Evolutionary conservation across 2,888 invertebrate genomes (phyloP).

Genomic region (Ichneumoninae sp.): DNA sequence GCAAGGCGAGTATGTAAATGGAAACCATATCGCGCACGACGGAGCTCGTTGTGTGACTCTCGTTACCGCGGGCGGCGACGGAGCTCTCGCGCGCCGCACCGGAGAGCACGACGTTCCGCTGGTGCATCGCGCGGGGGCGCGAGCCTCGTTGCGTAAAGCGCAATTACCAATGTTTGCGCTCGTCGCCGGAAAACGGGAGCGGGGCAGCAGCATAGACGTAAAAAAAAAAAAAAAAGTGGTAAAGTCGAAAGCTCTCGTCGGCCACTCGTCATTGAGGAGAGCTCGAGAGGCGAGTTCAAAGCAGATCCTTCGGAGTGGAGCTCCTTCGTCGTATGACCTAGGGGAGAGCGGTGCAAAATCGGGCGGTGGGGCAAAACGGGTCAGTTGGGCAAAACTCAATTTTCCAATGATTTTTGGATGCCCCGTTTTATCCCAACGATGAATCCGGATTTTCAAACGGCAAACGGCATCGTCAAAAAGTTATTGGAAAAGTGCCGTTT

Average conservation of each 20-base stretch:
- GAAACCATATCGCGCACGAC: conserved; percentile 45
- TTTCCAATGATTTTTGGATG: too few species aligned
- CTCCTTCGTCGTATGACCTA: too few species aligned
- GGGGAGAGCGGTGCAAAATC: too few species aligned
- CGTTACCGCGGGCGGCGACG: conserved; percentile 44
- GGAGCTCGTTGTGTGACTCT: conserved; percentile 49
- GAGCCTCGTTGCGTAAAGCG: conserved; percentile 57
- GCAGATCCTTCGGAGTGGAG: neutral
- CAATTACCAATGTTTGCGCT: conserved; percentile 43
- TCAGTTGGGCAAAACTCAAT: too few species aligned
- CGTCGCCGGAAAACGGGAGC: conserved; percentile 15
- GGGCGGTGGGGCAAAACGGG: too few species aligned
- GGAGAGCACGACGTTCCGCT: conserved; percentile 23
- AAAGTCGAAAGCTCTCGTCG: conserved; percentile 13
- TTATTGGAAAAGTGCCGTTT: too few species aligned
- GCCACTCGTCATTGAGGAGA: conserved; percentile 4
- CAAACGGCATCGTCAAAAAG: too few species aligned
- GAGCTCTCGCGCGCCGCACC: conserved; percentile 16
- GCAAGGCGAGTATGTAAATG: conserved; percentile 66
- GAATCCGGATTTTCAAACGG: too few species aligned
- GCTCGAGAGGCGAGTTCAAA: neutral
- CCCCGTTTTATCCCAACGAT: too few species aligned
- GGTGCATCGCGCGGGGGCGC: conserved; percentile 18
- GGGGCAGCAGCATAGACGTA: neutral
- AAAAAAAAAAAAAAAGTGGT: neutral